A percentile compares a stretch with the other conserved stretches of the same genome.
phyloP scores from a whole-genome alignment of 2,797 vertebrate genomes.

The Salmo trutta region DNA sequence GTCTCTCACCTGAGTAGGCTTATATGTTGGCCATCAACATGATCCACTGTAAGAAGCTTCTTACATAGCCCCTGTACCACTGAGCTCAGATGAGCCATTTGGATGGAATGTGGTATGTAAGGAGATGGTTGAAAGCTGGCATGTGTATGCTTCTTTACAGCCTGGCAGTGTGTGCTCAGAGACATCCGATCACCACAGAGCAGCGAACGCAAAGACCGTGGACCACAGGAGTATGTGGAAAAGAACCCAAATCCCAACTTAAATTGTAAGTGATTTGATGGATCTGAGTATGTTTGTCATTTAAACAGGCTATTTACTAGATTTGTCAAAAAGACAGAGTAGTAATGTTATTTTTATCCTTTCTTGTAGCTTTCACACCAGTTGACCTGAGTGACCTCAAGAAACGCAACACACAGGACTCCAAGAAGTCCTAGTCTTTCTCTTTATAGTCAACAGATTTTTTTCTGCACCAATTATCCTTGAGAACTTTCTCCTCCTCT shows the following conservation, averaged over 20 bases:
- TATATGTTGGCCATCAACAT: neutral
- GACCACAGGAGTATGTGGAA: constrained; percentile 97
- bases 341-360: constrained; percentile 10
- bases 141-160: constrained; percentile 60
- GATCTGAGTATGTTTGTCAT: constrained; percentile 3
- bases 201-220: constrained; percentile 87
- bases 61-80: neutral
- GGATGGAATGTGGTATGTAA: neutral
- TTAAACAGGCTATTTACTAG: neutral
- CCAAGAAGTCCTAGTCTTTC: constrained; percentile 92
- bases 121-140: neutral
- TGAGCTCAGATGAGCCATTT: neutral
- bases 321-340: neutral
- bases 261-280: constrained; percentile 83
- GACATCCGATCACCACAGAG: constrained; percentile 90
- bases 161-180: constrained; percentile 95
- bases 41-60: neutral
- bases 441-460: constrained; percentile 45
- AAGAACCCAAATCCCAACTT: constrained; percentile 94
- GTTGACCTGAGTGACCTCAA: constrained; percentile 95
- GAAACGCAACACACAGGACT: constrained; percentile 91
- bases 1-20: neutral
- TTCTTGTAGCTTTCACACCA: constrained; percentile 88
- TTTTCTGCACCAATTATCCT: constrained; percentile 59
- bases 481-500: constrained; percentile 67